Conservation (phyloP, 2,888 invertebrate species). For the Hyles lineata region DNA sequence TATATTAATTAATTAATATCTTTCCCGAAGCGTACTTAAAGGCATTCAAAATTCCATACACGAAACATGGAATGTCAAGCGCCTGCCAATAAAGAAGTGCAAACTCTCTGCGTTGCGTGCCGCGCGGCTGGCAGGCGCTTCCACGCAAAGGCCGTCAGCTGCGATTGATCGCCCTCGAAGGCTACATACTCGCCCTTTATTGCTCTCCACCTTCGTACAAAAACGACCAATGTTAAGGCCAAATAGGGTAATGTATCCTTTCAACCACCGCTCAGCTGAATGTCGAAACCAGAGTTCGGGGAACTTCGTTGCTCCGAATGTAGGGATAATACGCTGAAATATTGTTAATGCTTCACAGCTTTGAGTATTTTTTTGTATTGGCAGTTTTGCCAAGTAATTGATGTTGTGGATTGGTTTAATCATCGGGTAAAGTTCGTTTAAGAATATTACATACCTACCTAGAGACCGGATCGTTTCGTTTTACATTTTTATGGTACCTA, state of each 20-base stretch:
- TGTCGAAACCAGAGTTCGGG: neutral
- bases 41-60: neutral
- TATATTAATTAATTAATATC: too few relatives aligned
- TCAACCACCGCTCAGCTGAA: constrained; percentile 13
- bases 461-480: neutral
- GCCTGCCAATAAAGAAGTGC: constrained; percentile 68
- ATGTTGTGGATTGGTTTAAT: neutral
- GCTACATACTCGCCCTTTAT: constrained; percentile 69
- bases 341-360: neutral
- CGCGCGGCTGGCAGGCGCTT: constrained; percentile 73
- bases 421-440: neutral
- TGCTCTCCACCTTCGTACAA: constrained; percentile 62
- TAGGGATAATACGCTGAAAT: constrained; percentile 1
- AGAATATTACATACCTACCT: neutral
- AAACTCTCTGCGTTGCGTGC: constrained; percentile 57
- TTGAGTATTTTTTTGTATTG: neutral
- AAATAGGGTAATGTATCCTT: constrained; percentile 44
- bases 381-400: neutral
- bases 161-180: constrained; percentile 69
- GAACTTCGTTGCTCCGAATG: constrained; percentile 7
- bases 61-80: constrained; percentile 41
- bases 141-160: constrained; percentile 79
- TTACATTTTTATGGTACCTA: neutral
- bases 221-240: constrained; percentile 70
- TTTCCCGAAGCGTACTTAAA: neutral